phyloP scores from a whole-genome alignment of 1,140 invertebrate species.

The Drosophila willistoni region DNA sequence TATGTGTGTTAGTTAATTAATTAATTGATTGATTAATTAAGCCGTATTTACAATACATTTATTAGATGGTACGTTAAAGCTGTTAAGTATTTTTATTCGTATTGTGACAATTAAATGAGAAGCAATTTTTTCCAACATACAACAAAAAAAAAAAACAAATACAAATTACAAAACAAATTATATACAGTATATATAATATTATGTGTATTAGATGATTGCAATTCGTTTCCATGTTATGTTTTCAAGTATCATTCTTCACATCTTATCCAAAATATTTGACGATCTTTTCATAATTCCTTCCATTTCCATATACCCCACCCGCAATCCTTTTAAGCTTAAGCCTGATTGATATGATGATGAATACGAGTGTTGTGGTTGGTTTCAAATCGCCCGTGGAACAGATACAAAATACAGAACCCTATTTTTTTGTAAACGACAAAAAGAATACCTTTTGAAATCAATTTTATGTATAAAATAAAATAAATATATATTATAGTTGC shows the following conservation, averaged over 20 bases:
- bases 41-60: slow-evolving; percentile 60
- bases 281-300: neutral
- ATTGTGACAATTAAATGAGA: slow-evolving; percentile 75
- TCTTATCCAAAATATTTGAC: neutral
- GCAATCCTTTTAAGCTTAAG: slow-evolving; percentile 24
- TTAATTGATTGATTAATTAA: slow-evolving; percentile 53
- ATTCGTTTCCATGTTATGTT: neutral
- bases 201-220: slow-evolving; percentile 20
- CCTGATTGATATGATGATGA: slow-evolving; percentile 48
- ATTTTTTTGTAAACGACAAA: slow-evolving; percentile 65
- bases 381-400: slow-evolving; percentile 48
- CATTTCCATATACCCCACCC: neutral
- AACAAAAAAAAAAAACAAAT: slow-evolving; percentile 23
- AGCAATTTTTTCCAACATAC: slow-evolving; percentile 65
- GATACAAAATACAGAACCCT: slow-evolving; percentile 51
- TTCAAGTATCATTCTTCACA: neutral
- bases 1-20: slow-evolving; percentile 57
- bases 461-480: slow-evolving; percentile 75
- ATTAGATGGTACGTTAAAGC: slow-evolving; percentile 64
- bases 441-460: slow-evolving; percentile 56
- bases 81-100: slow-evolving; percentile 74
- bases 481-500: slow-evolving; percentile 42
- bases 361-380: slow-evolving; percentile 62
- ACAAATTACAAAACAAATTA: slow-evolving; percentile 46
- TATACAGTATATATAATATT: slow-evolving; percentile 27